These are phyloP conservation scores for Chiroxiphia lanceolata DNA, from an alignment of 2,797 vertebrate species.

Conservation along the genomic window DNA sequence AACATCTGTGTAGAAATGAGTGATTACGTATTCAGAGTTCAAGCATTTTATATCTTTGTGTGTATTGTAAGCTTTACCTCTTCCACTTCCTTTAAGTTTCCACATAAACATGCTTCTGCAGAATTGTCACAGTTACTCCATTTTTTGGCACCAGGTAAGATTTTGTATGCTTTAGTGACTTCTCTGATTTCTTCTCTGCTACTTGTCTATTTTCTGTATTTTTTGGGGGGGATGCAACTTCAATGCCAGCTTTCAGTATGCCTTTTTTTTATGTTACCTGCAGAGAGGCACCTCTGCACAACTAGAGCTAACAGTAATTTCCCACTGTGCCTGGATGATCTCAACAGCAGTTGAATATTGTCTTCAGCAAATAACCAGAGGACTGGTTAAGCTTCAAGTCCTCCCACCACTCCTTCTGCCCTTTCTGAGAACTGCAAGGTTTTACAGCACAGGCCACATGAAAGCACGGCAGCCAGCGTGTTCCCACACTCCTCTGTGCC, in stretches of 20 bases:
- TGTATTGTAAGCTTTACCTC: not conserved
- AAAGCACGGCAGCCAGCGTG: not conserved
- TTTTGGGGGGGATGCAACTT: slow-evolving; percentile 74
- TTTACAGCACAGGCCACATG: not conserved
- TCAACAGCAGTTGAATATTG: not conserved
- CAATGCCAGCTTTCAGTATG: slow-evolving; percentile 78
- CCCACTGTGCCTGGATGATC: slow-evolving; percentile 16
- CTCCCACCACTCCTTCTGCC: not conserved
- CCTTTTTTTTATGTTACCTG: slow-evolving; percentile 46
- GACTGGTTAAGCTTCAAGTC: not conserved
- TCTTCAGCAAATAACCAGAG: not conserved
- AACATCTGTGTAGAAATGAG: not conserved
- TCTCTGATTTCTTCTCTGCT: slow-evolving; percentile 76
- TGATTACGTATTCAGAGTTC: not conserved
- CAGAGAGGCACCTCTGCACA: slow-evolving; percentile 26
- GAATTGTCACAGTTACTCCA: not conserved
- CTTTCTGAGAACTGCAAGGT: not conserved
- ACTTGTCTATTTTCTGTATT: slow-evolving; percentile 82
- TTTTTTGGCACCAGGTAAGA: slow-evolving; percentile 45
- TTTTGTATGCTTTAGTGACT: slow-evolving; percentile 27
- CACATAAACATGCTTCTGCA: not conserved
- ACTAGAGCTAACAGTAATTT: slow-evolving; percentile 29
- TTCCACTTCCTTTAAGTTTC: not conserved
- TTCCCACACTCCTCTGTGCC: not conserved
- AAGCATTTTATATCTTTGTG: not conserved